A percentile compares a stretch with the other conserved stretches of the same genome.
Conservation (phyloP, 1,140 invertebrate genomes). For the Bombus picipes region DNA sequence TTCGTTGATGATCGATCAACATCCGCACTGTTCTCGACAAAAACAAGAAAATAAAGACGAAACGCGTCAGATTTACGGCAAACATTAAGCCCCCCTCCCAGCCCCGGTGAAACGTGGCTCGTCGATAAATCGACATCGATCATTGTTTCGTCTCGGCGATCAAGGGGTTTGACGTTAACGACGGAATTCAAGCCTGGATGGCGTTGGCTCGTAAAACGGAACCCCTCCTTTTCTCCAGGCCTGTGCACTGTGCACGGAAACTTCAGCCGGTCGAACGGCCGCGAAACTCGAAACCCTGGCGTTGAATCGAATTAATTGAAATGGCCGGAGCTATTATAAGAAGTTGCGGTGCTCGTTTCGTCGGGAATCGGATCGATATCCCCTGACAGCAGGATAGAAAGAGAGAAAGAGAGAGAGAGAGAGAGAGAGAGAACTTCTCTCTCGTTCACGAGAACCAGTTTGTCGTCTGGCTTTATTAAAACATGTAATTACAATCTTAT, state of each 20-base stretch:
- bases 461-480: constrained; percentile 58
- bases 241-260: neutral
- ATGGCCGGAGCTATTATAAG: constrained; percentile 54
- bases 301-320: constrained; percentile 62
- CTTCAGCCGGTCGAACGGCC: neutral
- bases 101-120: neutral
- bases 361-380: constrained; percentile 38
- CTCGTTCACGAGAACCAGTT: constrained; percentile 35
- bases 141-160: constrained; percentile 48
- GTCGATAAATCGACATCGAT: constrained; percentile 40
- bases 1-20: neutral
- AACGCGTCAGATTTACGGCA: constrained; percentile 1
- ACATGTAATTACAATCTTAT: constrained; percentile 55
- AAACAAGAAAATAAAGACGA: neutral
- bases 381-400: neutral
- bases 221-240: neutral
- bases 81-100: neutral
- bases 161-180: constrained; percentile 45
- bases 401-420: neutral
- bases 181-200: constrained; percentile 30
- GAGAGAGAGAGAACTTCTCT: neutral
- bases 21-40: neutral
- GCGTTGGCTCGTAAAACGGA: constrained; percentile 25
- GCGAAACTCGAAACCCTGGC: constrained; percentile 42
- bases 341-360: constrained; percentile 35